A percentile compares a stretch with the other conserved stretches of the same genome.
Evolutionary conservation across 2,797 vertebrate genomes (phyloP).

Genomic region (Catamblyrhynchus diadema): DNA sequence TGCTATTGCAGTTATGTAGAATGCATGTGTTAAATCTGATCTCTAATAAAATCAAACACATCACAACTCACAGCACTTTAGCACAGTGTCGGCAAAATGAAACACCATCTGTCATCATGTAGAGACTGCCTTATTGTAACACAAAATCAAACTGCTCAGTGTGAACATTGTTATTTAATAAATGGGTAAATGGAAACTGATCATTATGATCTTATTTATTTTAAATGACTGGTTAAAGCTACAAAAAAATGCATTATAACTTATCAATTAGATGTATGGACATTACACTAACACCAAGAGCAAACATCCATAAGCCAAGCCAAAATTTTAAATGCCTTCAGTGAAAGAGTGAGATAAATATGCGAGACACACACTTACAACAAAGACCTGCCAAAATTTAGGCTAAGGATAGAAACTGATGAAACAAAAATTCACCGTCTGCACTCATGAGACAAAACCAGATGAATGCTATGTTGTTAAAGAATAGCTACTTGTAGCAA

Average conservation of each 20-base stretch:
- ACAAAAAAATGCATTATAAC: slow-evolving; percentile 71
- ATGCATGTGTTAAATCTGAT: slow-evolving; percentile 98
- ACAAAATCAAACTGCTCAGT: slow-evolving; percentile 82
- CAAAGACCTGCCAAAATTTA: slow-evolving; percentile 39
- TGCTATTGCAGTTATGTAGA: slow-evolving; percentile 93
- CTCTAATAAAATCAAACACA: slow-evolving; percentile 99
- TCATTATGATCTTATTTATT: slow-evolving; percentile 83
- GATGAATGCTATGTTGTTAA: not conserved
- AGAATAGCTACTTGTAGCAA: not conserved
- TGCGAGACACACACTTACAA: not conserved
- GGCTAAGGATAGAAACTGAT: not conserved
- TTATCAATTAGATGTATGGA: slow-evolving; percentile 75
- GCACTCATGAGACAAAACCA: slow-evolving; percentile 19
- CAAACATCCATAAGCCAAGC: slow-evolving; percentile 54
- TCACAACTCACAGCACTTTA: slow-evolving; percentile 93
- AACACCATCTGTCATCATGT: slow-evolving; percentile 93
- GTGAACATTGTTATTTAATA: slow-evolving; percentile 80
- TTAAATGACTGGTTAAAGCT: slow-evolving; percentile 79
- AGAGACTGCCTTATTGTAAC: slow-evolving; percentile 90
- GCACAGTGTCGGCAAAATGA: slow-evolving; percentile 89
- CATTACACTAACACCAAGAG: slow-evolving; percentile 36
- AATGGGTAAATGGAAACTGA: slow-evolving; percentile 81
- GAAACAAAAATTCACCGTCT: slow-evolving; percentile 37
- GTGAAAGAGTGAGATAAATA: slow-evolving; percentile 48
- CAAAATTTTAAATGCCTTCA: slow-evolving; percentile 57